Evolutionary conservation across 2,888 invertebrate genomes (phyloP), one percentile per base, ranked within the genome.

Genomic region (Eurois occulta): DNA sequence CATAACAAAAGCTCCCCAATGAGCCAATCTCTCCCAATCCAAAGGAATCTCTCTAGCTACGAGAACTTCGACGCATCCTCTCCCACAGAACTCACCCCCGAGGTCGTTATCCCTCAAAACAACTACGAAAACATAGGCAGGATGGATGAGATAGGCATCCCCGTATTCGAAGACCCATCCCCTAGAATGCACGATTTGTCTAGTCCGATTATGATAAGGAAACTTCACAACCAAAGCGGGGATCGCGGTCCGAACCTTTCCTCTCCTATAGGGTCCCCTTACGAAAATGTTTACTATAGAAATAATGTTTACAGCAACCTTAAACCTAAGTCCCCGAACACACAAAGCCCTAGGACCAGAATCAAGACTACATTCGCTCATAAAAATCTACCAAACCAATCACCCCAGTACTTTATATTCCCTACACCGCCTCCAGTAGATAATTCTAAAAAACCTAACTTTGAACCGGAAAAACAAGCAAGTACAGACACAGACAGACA

Each of bases 201-300:
- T 91, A 97, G 96, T 93, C 96, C 96, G 0, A 91, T 95, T 60
- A 92, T 96, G 92, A 94, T 96, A 85, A 94, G 95, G 73, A 96
- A 95, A 88, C 83, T 92, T 24, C 85, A 89, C 16, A 81, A 93
- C 88, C 94, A 94, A 88, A 94, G 91, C 35, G 88, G 85, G 41
- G 83, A 87, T 67, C 86, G 88, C 64, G 87, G 75, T 79, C 87
- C 89, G 13, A 83, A 80, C 38, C 79, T 89, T 5, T 84, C 92
- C 0, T 94, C 95, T 0, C 95, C 95, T 0, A 89, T 94, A 75
- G 92, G 93, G 7, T 97, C 97, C 86, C 97, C 97, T 0, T 98
- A 98, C 87, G 98, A 98, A 92, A 98, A 98, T 90, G 96, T 98
- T 2, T 95, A 96, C 70, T 93, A 95, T 38, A 94, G 97, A 85